These are phyloP conservation scores for Discoglossus pictus DNA, from an alignment of 2,797 vertebrate genomes.

Conservation along the genomic window DNA sequence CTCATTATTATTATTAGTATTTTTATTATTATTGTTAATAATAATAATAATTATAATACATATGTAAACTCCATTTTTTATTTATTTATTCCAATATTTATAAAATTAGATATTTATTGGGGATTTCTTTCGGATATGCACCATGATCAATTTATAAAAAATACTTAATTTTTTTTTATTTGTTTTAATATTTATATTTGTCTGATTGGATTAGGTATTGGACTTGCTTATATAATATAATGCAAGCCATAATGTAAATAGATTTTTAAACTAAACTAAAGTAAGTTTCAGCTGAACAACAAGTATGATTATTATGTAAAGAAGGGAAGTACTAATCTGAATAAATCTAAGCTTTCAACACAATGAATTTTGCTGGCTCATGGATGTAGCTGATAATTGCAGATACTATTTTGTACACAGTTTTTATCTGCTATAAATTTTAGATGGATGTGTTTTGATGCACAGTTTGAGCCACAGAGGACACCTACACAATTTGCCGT, in stretches of 20 bases:
- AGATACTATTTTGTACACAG: no score
- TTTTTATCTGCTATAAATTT: neutral
- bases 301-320: neutral
- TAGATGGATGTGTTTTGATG: conserved; percentile 7
- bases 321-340: neutral
- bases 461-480: neutral
- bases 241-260: neutral
- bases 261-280: neutral
- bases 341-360: neutral
- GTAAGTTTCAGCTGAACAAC: neutral
- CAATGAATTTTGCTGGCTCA: neutral
- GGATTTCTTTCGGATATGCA: no score
- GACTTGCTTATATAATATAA: neutral
- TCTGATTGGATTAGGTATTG: neutral
- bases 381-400: neutral
- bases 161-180: no score
- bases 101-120: no score
- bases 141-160: no score
- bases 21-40: no score
- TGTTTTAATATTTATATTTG: no score
- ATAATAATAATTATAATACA: no score
- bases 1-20: no score
- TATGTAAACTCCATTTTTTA: no score
- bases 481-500: neutral
- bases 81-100: no score